Percentiles rank a stretch among this genome's conserved stretches.
These are phyloP conservation scores for Caenorhabditis macrosperma DNA, from an alignment of 2,888 invertebrate species.

Conservation along the genomic window DNA sequence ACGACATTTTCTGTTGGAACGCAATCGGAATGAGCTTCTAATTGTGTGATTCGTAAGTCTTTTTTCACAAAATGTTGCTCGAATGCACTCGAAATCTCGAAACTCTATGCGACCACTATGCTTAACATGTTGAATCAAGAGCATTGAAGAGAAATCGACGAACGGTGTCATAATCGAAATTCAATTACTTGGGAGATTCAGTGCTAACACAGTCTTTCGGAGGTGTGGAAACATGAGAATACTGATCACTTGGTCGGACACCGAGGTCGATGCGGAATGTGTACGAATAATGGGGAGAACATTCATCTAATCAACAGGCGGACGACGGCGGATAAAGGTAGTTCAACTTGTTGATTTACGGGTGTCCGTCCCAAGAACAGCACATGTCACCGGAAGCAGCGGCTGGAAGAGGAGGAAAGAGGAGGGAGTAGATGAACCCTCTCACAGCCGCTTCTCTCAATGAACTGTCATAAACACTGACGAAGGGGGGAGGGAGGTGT, in stretches of 20 bases:
- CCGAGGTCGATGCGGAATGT: slow-evolving; percentile 8
- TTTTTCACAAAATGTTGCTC: no score
- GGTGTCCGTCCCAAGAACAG: slow-evolving; percentile 31
- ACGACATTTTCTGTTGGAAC: no score
- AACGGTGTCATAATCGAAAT: no score
- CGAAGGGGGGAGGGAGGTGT: slow-evolving; percentile 1
- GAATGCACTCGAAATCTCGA: no score
- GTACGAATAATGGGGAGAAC: slow-evolving; percentile 19
- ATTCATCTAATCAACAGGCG: slow-evolving; percentile 51
- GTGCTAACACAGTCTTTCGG: neutral
- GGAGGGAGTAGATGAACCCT: slow-evolving; percentile 25
- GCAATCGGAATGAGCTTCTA: no score
- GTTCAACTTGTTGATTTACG: slow-evolving; percentile 57
- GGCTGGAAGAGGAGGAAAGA: neutral
- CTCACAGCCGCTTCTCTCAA: no score
- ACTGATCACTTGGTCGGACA: neutral
- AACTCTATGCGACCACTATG: no score
- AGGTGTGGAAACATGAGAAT: neutral
- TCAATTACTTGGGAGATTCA: no score
- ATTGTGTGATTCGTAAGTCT: no score
- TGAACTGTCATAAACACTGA: slow-evolving; percentile 54
- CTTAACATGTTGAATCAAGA: no score
- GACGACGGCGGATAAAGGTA: slow-evolving; percentile 32
- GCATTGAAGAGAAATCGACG: no score
- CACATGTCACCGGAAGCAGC: slow-evolving; percentile 42